Conservation (phyloP, 2,888 invertebrate species). For the Synergus umbraculus region DNA sequence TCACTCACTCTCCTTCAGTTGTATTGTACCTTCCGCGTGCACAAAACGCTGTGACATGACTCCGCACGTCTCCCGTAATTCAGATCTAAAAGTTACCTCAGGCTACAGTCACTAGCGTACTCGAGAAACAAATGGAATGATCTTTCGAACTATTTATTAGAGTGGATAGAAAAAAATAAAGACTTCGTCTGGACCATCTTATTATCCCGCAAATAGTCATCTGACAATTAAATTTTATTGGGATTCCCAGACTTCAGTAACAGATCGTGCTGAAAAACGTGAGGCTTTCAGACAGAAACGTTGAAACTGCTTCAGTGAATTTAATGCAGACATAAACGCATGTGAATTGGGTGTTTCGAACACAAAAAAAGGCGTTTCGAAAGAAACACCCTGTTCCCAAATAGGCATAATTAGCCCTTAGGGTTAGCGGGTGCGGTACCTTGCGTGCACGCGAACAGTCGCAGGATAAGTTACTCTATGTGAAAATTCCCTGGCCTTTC, state of each 20-base stretch:
- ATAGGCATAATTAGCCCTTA: background rate
- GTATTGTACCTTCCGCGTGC: background rate
- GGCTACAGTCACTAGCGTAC: too few species aligned
- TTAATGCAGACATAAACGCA: background rate
- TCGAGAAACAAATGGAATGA: too few species aligned
- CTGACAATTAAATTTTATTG: too few species aligned
- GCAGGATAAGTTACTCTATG: background rate
- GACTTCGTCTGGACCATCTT: too few species aligned
- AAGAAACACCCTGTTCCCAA: background rate
- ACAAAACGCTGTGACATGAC: background rate
- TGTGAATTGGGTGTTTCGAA: background rate
- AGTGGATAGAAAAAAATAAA: too few species aligned
- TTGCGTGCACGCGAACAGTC: conserved; percentile 1
- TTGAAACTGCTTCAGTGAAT: background rate
- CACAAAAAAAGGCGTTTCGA: background rate
- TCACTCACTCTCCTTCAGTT: background rate
- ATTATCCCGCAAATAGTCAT: too few species aligned
- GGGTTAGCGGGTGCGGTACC: background rate
- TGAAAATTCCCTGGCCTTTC: too few species aligned
- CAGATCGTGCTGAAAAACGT: background rate
- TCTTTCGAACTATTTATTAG: too few species aligned
- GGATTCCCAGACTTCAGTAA: background rate
- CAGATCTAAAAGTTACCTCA: too few species aligned
- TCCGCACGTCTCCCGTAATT: background rate
- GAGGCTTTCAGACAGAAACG: background rate